Evolutionary conservation across 2,797 vertebrate species (phyloP), one percentile per base, ranked within the genome.

Genomic region (Neomorphus geoffroyi): DNA sequence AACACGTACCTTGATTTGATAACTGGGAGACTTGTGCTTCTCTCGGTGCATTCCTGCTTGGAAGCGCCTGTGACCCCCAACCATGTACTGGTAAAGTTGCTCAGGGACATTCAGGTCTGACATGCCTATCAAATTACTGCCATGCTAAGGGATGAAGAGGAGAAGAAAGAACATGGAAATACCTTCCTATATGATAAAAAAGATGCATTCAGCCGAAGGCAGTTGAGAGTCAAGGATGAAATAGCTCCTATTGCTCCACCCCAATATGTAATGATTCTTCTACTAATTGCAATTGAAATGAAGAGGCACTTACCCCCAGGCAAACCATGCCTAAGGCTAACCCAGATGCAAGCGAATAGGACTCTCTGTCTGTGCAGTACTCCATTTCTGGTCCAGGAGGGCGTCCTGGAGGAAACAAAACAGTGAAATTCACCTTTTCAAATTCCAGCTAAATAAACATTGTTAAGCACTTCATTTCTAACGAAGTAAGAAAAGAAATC

Each of bases 71-170:
- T 99, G 99, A 6, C 99, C 99, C 56, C 99, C 99, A 21, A 99
- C 99, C 99, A 99, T 99, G 97, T 99, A 99, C 97, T 99, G 99
- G 96, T 99, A 99, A 48, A 99, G 97, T 97, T 99, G 99, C 97
- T 99, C 99, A 0, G 99, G 99, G 43, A 99, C 99, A 6, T 99
- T 99, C 94, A 99, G 98, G 96, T 99, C 99, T 0, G 98, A 99
- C 99, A 99, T 99, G 26, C 99, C 99, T 50, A 99, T 99, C 95
- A 99, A 96, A 96, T 99, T 99, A 95, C 99, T 99, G 95, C 99
- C 99, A 6, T 99, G 99, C 99, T 99, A 83, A 21, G 30, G 96
- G 94, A 69, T 0, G 7, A 77, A 86, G 13, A 35, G 77, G 9
- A 86, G 54, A 74, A 58, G 19, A 37, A 60, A 57, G 18, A 64